Evolutionary conservation across 2,888 invertebrate species (phyloP).

Genomic region (Ectemnius cavifrons): DNA sequence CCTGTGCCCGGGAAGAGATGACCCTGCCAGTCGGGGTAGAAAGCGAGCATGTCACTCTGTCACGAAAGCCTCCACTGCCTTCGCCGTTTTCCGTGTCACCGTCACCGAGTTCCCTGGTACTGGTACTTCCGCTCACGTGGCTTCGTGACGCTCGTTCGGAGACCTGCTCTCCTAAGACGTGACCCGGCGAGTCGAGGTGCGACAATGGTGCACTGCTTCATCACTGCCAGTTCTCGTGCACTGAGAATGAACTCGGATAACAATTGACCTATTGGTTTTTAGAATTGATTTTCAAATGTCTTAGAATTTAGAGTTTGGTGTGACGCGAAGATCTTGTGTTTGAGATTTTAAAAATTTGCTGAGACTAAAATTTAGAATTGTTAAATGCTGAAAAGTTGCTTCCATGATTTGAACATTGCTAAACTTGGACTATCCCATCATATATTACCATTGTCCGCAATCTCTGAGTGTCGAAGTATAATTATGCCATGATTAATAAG

Average conservation of each 20-base stretch:
- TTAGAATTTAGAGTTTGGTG: too few relatives aligned
- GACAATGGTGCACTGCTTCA: conserved; percentile 25
- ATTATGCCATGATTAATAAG: too few relatives aligned
- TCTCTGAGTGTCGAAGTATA: too few relatives aligned
- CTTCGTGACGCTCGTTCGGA: conserved; percentile 42
- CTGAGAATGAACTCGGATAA: too few relatives aligned
- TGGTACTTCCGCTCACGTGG: conserved; percentile 53
- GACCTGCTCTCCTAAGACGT: conserved; percentile 34
- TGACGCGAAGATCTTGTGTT: too few relatives aligned
- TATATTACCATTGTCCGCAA: not conserved
- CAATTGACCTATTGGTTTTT: too few relatives aligned
- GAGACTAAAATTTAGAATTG: too few relatives aligned
- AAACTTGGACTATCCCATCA: too few relatives aligned
- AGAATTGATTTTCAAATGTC: too few relatives aligned
- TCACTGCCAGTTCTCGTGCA: not conserved
- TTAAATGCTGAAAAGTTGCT: too few relatives aligned
- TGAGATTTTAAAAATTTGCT: too few relatives aligned
- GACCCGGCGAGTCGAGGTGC: conserved; percentile 22
- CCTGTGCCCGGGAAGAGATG: conserved; percentile 62
- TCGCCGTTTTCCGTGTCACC: conserved; percentile 36
- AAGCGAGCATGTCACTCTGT: conserved; percentile 65
- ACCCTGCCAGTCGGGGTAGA: conserved; percentile 63
- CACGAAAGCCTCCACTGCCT: conserved; percentile 54
- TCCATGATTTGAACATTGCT: too few relatives aligned
- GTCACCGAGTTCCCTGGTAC: conserved; percentile 20